These are phyloP conservation scores for Alouatta palliata DNA, from an alignment of 2,113 vertebrate genomes.

Conservation along the genomic window DNA sequence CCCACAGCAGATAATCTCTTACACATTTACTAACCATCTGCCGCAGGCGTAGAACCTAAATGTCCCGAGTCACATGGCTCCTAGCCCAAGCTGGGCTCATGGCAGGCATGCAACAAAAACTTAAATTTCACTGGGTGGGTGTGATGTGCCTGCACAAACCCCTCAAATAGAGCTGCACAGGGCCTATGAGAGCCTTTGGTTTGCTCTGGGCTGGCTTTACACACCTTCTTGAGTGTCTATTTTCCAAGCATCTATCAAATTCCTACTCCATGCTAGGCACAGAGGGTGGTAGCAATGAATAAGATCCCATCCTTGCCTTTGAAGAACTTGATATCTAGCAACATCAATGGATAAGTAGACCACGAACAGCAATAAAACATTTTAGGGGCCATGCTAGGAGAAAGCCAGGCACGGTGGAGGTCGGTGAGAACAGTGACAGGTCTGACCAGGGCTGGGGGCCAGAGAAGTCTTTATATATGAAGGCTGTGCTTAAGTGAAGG, in stretches of 20 bases:
- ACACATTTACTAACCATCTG: not conserved
- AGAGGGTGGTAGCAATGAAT: not conserved
- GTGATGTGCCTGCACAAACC: too few species aligned
- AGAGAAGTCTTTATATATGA: not conserved
- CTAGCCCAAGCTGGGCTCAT: not conserved
- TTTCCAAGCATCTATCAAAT: not conserved
- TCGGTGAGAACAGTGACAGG: too few species aligned
- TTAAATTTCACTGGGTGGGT: not conserved
- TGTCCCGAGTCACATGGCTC: not conserved
- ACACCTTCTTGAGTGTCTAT: not conserved
- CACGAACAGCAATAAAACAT: not conserved
- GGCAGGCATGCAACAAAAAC: not conserved
- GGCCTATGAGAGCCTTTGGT: not conserved
- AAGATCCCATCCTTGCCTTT: not conserved
- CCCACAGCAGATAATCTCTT: not conserved
- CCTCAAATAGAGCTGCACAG: accelerated
- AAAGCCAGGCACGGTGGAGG: not conserved
- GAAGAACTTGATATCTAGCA: not conserved
- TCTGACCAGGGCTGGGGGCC: not conserved
- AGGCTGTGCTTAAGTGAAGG: not conserved
- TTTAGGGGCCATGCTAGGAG: not conserved
- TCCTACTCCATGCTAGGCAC: not conserved
- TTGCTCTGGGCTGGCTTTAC: not conserved
- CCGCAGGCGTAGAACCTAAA: not conserved
- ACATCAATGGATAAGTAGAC: not conserved